Conservation (phyloP, 2,113 vertebrate genomes). For the Melanerpes aurifrons region DNA sequence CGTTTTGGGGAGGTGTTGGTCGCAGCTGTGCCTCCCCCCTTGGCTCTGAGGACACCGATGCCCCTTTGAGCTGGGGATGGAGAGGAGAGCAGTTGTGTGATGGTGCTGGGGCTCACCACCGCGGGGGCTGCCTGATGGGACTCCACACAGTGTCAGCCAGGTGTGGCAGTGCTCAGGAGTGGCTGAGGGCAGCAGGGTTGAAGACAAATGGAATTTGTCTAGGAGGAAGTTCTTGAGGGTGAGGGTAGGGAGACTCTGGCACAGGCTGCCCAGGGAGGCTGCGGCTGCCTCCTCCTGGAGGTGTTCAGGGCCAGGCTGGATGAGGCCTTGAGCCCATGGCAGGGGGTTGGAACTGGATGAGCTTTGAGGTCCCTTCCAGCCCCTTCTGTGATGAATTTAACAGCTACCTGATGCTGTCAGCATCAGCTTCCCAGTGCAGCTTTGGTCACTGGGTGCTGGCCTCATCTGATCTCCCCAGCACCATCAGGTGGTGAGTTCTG, state of each 20-base stretch:
- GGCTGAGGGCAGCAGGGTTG: not conserved
- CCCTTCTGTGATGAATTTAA: not conserved
- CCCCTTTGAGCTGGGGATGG: not conserved
- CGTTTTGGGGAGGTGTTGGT: not conserved
- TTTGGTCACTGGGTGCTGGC: not conserved
- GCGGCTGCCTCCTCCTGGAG: too few relatives aligned
- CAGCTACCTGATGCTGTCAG: not conserved
- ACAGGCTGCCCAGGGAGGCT: too few relatives aligned
- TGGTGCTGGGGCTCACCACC: not conserved
- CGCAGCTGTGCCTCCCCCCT: not conserved
- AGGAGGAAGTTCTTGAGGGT: too few relatives aligned
- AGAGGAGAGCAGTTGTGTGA: not conserved
- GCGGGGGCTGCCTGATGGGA: not conserved
- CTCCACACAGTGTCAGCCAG: not conserved
- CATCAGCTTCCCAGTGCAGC: fast-evolving
- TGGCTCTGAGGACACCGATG: not conserved
- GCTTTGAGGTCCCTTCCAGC: too few relatives aligned
- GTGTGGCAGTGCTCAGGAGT: not conserved
- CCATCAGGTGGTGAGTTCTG: not conserved
- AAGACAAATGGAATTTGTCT: not conserved
- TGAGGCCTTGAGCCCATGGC: too few relatives aligned
- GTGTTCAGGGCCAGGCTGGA: too few relatives aligned
- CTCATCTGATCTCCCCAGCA: not conserved
- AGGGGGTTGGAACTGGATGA: too few relatives aligned
- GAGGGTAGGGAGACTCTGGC: too few relatives aligned